Conservation (phyloP, 2,113 vertebrate species). For the Amblyopsis rosae region DNA sequence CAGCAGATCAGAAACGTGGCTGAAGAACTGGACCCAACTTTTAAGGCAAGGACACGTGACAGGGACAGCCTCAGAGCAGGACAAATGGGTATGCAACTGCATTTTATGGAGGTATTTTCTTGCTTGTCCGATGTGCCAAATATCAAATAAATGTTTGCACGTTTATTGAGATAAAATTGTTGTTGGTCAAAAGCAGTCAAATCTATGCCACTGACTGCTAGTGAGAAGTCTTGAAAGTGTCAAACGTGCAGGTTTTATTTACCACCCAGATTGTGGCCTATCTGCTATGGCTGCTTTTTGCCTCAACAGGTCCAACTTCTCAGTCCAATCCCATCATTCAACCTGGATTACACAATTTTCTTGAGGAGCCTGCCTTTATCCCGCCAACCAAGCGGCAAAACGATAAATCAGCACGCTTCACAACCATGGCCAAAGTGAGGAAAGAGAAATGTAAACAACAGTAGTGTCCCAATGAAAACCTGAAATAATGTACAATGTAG, state of each 20-base stretch:
- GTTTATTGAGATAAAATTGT: too few species aligned
- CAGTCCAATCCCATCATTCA: conserved; percentile 41
- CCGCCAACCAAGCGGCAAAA: conserved; percentile 77
- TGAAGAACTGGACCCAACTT: conserved; percentile 80
- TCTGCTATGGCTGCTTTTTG: not conserved
- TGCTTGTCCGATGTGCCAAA: not conserved
- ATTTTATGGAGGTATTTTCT: not conserved
- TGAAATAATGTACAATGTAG: not conserved
- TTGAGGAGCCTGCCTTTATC: conserved; percentile 75
- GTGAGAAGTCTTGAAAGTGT: too few species aligned
- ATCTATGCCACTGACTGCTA: too few species aligned
- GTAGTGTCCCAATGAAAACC: conserved; percentile 31
- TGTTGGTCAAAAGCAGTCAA: too few species aligned
- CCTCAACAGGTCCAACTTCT: conserved; percentile 23
- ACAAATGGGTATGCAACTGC: conserved; percentile 36
- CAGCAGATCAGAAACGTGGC: conserved; percentile 71
- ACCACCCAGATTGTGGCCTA: conserved; percentile 10
- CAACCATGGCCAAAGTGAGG: conserved; percentile 78
- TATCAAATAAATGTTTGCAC: too few species aligned
- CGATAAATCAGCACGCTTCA: conserved; percentile 62
- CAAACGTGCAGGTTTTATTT: not conserved
- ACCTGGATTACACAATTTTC: conserved; percentile 50
- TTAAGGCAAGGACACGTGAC: conserved; percentile 59
- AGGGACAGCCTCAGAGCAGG: conserved; percentile 30
- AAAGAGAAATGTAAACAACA: conserved; percentile 81